These are phyloP conservation scores for Pterocles gutturalis DNA, from an alignment of 2,113 vertebrate species.

Conservation along the genomic window DNA sequence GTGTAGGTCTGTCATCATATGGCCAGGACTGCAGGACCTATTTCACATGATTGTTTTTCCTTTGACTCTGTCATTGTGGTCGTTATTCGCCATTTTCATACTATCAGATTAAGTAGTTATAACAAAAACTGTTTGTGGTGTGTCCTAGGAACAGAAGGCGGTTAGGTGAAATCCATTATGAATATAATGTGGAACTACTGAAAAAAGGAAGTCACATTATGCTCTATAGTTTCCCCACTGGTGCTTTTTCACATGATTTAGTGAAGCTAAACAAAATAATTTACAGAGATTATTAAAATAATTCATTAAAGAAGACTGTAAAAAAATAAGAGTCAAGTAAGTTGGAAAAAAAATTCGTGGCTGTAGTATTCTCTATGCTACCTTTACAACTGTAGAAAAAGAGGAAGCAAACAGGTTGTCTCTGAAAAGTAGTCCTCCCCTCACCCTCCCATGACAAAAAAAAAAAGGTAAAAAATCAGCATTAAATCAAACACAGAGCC, in stretches of 20 bases:
- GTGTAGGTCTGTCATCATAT: neutral
- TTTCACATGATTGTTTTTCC: neutral
- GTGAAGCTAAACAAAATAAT: neutral
- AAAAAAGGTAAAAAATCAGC: neutral
- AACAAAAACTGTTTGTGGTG: neutral
- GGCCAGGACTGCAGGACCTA: neutral
- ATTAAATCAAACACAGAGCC: neutral
- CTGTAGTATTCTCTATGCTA: neutral
- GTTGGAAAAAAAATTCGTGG: neutral
- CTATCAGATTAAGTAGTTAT: neutral
- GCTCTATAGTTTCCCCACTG: neutral
- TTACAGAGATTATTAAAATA: neutral
- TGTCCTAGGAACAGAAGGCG: neutral
- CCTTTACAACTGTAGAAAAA: neutral
- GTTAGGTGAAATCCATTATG: neutral
- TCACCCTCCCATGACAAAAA: neutral
- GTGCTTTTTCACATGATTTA: neutral
- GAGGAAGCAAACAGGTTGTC: neutral
- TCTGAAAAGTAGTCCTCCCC: neutral
- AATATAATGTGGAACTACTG: neutral
- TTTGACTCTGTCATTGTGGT: neutral
- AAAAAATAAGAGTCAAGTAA: neutral
- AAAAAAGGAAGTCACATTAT: neutral
- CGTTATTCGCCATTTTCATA: neutral
- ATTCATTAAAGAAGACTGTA: fast-evolving